Evolutionary conservation across 2,113 vertebrate species (phyloP), one percentile per base, ranked within the genome.

Genomic region (Tragulus kanchil): DNA sequence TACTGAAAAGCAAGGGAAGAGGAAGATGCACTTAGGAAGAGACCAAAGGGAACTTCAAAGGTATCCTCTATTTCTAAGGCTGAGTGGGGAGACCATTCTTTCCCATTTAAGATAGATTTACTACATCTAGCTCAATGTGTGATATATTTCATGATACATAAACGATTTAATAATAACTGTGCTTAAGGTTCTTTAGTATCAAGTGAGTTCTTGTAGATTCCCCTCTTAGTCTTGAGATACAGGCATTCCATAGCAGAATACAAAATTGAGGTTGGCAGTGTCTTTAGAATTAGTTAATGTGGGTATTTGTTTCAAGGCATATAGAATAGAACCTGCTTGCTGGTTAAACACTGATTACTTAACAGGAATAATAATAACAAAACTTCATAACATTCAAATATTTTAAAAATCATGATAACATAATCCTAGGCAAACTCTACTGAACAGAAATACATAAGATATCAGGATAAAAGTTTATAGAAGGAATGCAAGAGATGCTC

Each of bases 181-280:
- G 65, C 10, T 48, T 83, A 36, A 85, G 6, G 11, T 85, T 90
- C 19, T 69, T 94, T 4, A 67, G 3, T 31, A 7, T 88, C 86
- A 87, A 31, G 26, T 86, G 64, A 61, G 19, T 67, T 61, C 69
- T 95, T 95, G 19, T 45, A 56, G 36, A 79, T 31, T 64, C 48
- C 10, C 8, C 9, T 84, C 67, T 90, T 21, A 36, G 13, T 89
- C 42, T 96, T 92, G 45, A 93, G 89, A 95, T 95, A 42, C 21
- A 93, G 73, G 25, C 31, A 58, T 83, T 48, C n/a, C 42, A 45
- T 36, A 65, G 0, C 56, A 14, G 23, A 86, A 93, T 56, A 85
- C 45, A 94, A 95, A 71, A 69, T 64, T 58, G 94, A 77, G 28
- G 26, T 90, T 21, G 87, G 36, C 58, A 15, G 16, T 54, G 28